These are phyloP conservation scores for Megaceryle torquata DNA, from an alignment of 2,113 vertebrate genomes.

Conservation along the genomic window DNA sequence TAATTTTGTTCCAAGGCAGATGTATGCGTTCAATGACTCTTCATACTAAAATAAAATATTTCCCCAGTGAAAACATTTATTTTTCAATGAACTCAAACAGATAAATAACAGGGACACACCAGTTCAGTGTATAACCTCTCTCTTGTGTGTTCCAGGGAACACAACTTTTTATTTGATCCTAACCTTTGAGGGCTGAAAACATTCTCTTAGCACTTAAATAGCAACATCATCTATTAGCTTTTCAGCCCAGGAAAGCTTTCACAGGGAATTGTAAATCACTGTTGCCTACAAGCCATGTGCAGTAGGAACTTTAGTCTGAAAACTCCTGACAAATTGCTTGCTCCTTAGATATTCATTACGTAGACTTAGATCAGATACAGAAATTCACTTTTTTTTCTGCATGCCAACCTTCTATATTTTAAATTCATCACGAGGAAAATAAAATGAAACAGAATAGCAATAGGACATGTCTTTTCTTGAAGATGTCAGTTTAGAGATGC, in stretches of 20 bases:
- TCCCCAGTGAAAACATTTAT: slow-evolving; percentile 23
- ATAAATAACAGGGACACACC: slow-evolving; percentile 33
- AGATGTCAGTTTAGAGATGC: background rate
- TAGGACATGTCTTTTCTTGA: background rate
- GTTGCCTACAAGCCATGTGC: slow-evolving; percentile 6
- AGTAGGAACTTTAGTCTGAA: slow-evolving; percentile 6
- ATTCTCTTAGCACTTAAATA: slow-evolving; percentile 51
- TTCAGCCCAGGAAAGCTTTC: slow-evolving; percentile 50
- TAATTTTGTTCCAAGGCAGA: slow-evolving; percentile 32
- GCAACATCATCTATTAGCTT: slow-evolving; percentile 62
- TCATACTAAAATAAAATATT: slow-evolving; percentile 28
- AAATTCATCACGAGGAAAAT: background rate
- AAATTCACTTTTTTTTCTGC: background rate
- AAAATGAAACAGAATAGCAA: background rate
- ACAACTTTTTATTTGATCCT: slow-evolving; percentile 53
- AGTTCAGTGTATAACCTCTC: slow-evolving; percentile 10
- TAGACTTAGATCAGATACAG: slow-evolving; percentile 25
- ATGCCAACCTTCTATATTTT: background rate
- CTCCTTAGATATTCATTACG: background rate
- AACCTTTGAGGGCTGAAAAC: slow-evolving; percentile 45
- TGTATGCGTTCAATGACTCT: background rate
- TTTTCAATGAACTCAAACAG: slow-evolving; percentile 43
- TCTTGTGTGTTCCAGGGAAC: background rate
- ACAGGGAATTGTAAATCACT: slow-evolving; percentile 52
- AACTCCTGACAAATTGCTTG: slow-evolving; percentile 45